These are phyloP conservation scores for Plebejus anna DNA, from an alignment of 2,888 invertebrate genomes.

Conservation along the genomic window DNA sequence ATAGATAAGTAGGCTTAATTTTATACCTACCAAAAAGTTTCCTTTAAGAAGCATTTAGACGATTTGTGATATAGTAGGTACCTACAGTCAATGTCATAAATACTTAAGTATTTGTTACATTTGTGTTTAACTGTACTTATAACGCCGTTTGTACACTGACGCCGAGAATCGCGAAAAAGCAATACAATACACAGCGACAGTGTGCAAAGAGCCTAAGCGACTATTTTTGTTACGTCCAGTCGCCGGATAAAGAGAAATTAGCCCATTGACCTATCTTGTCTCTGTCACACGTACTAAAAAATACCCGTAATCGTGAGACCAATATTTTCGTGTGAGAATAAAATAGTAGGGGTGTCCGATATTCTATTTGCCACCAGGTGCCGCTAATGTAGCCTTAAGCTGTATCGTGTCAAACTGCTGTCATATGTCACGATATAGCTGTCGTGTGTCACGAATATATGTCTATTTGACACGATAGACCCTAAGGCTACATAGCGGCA, in stretches of 20 bases:
- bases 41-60: constrained; percentile 8
- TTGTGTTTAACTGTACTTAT: not conserved
- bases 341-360: too few species aligned
- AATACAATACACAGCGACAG: too few species aligned
- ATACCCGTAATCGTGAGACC: too few species aligned
- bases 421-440: too few species aligned
- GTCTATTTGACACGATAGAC: too few species aligned
- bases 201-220: not conserved
- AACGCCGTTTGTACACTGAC: not conserved
- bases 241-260: not conserved
- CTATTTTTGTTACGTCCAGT: not conserved
- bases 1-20: not conserved
- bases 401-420: too few species aligned
- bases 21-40: not conserved
- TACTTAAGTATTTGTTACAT: not conserved
- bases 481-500: too few species aligned
- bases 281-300: not conserved
- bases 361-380: too few species aligned
- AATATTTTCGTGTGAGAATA: too few species aligned
- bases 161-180: not conserved
- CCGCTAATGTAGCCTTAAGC: too few species aligned
- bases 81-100: not conserved
- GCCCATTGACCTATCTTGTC: not conserved
- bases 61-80: not conserved
- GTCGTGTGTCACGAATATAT: too few species aligned